A percentile compares a stretch with the other conserved stretches of the same genome.
These are phyloP conservation scores for Druceiella hillmani DNA, from an alignment of 2,888 invertebrate genomes.

Conservation along the genomic window DNA sequence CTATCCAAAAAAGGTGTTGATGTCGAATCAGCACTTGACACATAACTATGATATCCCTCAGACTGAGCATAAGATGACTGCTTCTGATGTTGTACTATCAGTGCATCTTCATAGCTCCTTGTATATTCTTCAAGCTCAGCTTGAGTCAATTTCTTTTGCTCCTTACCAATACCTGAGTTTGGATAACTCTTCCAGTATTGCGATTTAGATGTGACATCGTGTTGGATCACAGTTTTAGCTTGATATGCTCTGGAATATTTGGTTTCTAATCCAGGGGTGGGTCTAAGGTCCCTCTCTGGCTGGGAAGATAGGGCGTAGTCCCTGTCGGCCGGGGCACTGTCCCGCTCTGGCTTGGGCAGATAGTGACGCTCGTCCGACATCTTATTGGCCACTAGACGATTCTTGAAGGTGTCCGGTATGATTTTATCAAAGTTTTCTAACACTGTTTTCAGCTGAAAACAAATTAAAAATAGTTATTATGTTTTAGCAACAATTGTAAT, in stretches of 20 bases:
- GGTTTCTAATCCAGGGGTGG: no score
- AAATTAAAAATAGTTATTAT: no score
- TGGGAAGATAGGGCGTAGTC: conserved; percentile 66
- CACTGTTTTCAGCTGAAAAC: conserved; percentile 60
- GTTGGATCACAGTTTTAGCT: conserved; percentile 25
- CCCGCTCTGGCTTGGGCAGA: conserved; percentile 56
- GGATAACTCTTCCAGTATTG: conserved; percentile 9
- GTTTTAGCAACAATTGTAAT: no score
- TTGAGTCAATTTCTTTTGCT: conserved; percentile 44
- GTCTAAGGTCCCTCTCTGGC: conserved; percentile 58
- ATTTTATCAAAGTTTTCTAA: conserved; percentile 64
- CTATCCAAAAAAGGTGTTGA: conserved; percentile 73
- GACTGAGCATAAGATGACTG: conserved; percentile 74
- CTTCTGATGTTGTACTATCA: conserved; percentile 57
- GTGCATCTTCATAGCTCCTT: conserved; percentile 54
- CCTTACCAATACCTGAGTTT: conserved; percentile 13
- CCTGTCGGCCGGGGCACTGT: conserved; percentile 55
- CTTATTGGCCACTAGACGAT: conserved; percentile 34
- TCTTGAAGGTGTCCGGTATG: conserved; percentile 51
- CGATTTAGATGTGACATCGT: conserved; percentile 30
- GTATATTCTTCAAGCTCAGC: conserved; percentile 68
- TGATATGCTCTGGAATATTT: background rate
- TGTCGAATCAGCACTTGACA: conserved; percentile 70
- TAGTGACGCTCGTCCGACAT: conserved; percentile 39
- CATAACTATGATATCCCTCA: conserved; percentile 76